These are phyloP conservation scores for Gambusia affinis DNA, from an alignment of 2,113 vertebrate species.

Conservation along the genomic window DNA sequence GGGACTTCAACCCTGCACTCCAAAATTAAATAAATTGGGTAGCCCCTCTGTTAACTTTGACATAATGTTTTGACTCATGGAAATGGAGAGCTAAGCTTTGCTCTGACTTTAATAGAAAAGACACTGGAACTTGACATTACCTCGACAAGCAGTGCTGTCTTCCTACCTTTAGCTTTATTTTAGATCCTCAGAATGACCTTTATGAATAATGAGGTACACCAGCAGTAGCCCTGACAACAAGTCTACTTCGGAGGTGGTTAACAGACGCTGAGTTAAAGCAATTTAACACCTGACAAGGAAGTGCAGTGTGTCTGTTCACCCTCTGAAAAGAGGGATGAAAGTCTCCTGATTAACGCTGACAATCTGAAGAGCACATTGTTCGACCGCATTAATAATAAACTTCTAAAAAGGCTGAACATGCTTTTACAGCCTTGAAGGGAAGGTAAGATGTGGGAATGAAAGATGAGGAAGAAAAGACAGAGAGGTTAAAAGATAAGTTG, in stretches of 20 bases:
- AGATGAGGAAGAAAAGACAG: constrained; percentile 31
- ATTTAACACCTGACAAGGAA: constrained; percentile 60
- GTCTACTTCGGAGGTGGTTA: constrained; percentile 49
- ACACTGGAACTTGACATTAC: constrained; percentile 16
- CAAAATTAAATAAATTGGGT: neutral
- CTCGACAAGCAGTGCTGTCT: constrained; percentile 32
- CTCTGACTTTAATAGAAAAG: constrained; percentile 1
- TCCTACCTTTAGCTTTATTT: constrained; percentile 38
- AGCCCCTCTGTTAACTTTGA: neutral
- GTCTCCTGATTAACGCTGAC: constrained; percentile 67
- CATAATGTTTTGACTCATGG: constrained; percentile 5
- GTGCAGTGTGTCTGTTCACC: constrained; percentile 41
- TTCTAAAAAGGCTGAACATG: constrained; percentile 49
- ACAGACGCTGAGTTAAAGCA: constrained; percentile 42
- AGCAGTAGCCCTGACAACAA: constrained; percentile 60
- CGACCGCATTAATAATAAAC: constrained; percentile 72
- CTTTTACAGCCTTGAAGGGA: constrained; percentile 56
- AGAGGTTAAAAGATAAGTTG: constrained; percentile 63
- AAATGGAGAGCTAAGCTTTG: constrained; percentile 6
- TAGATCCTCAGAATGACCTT: constrained; percentile 65
- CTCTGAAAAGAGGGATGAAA: constrained; percentile 37
- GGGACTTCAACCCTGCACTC: neutral
- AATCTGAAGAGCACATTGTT: constrained; percentile 64
- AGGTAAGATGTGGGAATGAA: constrained; percentile 44
- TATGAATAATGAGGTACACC: constrained; percentile 69